Percentiles rank a stretch among this genome's conserved stretches.
phyloP scores from a whole-genome alignment of 1,140 invertebrate species.

The Sitobion miscanthi region DNA sequence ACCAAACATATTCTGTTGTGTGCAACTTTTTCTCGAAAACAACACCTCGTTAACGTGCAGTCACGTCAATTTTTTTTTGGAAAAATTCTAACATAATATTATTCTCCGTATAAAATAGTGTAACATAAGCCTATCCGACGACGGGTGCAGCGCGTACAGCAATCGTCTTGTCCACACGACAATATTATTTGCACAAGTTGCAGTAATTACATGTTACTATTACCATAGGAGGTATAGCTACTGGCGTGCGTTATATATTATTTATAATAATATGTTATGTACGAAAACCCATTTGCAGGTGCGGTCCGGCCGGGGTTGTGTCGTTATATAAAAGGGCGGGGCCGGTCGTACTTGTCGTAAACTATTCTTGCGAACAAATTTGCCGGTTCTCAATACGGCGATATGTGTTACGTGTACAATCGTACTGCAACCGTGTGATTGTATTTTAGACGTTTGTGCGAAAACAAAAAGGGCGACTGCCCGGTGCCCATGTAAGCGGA shows the following conservation, averaged over 20 bases:
- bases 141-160: not conserved
- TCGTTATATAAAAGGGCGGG: slow-evolving; percentile 30
- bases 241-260: not conserved
- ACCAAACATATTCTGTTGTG: not conserved
- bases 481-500: not conserved
- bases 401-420: not conserved
- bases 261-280: not conserved
- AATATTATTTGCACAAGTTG: not conserved
- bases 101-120: not conserved
- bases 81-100: not conserved
- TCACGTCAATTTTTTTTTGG: not conserved
- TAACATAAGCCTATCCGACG: not conserved
- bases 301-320: not conserved
- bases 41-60: not conserved
- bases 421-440: not conserved
- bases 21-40: not conserved
- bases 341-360: not conserved
- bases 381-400: not conserved
- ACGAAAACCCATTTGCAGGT: not conserved
- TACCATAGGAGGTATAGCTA: not conserved
- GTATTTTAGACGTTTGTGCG: not conserved
- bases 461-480: not conserved
- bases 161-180: not conserved
- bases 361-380: not conserved
- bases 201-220: not conserved